phyloP scores from a whole-genome alignment of 2,113 vertebrate genomes.

The Megatriorchis doriae region DNA sequence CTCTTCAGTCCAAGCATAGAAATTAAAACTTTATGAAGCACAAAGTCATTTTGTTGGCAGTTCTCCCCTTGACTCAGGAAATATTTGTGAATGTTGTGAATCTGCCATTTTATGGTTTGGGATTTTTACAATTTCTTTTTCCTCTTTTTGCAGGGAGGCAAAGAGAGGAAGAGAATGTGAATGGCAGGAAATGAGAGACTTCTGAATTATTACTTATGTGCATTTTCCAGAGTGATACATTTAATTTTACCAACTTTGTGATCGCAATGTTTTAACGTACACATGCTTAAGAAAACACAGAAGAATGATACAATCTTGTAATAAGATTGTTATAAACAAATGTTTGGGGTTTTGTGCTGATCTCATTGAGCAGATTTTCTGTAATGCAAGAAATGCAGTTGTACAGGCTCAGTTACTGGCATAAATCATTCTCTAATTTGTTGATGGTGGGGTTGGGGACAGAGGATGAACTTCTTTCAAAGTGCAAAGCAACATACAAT shows the following conservation, averaged over 20 bases:
- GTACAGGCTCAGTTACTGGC: neutral
- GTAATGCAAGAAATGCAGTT: neutral
- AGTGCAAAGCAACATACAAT: neutral
- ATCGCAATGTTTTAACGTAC: neutral
- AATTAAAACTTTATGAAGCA: slow-evolving; percentile 13
- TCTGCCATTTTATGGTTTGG: slow-evolving; percentile 36
- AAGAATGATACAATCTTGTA: neutral
- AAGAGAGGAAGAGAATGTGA: neutral
- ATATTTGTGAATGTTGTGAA: slow-evolving; percentile 7
- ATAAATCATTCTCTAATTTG: slow-evolving; percentile 8
- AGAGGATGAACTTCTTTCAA: neutral
- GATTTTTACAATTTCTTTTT: slow-evolving; percentile 23
- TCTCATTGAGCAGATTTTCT: neutral
- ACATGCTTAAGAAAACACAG: neutral
- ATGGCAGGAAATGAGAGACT: neutral
- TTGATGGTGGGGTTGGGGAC: neutral
- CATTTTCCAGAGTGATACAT: neutral
- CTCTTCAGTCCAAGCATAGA: neutral
- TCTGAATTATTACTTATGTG: neutral
- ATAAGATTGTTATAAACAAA: neutral
- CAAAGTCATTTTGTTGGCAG: slow-evolving; percentile 15
- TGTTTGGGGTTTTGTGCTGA: neutral
- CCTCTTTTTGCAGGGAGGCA: neutral
- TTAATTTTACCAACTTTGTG: neutral
- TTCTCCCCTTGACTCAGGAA: slow-evolving; percentile 35